Evolutionary conservation across 2,797 vertebrate genomes (phyloP), one percentile per base, ranked within the genome.

Genomic region (Hylomyscus alleni): DNA sequence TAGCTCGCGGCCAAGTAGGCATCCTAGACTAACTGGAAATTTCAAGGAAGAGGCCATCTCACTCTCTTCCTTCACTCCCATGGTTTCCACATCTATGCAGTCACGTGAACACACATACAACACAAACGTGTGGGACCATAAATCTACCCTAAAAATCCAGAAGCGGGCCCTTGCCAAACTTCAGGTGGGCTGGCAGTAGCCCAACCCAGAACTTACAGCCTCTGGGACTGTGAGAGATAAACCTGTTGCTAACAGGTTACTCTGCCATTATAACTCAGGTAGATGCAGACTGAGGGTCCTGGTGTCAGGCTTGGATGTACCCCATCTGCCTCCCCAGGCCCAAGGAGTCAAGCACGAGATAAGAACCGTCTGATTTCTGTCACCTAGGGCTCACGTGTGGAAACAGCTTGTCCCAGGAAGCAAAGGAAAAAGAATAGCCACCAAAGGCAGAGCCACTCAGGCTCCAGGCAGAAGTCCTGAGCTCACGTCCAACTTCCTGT

Each of bases 311-410:
- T 31, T 20, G 58, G 58, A 44, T 15, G 20, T 2, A 12, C 80
- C n/a, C 40, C 54, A 58, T 13, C 11, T 0, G 5, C 34, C 52
- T 56, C 78, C 20, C n/a, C 78, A 81, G 12, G 7, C 9, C 10
- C 54, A 82, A 82, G 54, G 54, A 26, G 6, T 26, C 22, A 40
- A 44, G 13, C 54, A 15, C 80, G 40, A 40, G 56, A 83, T 4
- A 44, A 15, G 14, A 58, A 47, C 47, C 34, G 7, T 12, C n/a
- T 7, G 10, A 34, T 69, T 76, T 90, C 91, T 96, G 97, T 98
- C 97, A 95, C 77, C 98, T 98, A 97, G 97, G 37, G 98, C 92
- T 95, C 58, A 84, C 29, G 22, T 1, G 3, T 6, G 29, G 86
- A 84, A 98, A 78, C 15, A 37, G 6, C 31, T 1, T 14, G 29